A percentile compares a stretch with the other conserved stretches of the same genome.
Conservation (phyloP, 2,797 vertebrate species). For the Momotus momota region DNA sequence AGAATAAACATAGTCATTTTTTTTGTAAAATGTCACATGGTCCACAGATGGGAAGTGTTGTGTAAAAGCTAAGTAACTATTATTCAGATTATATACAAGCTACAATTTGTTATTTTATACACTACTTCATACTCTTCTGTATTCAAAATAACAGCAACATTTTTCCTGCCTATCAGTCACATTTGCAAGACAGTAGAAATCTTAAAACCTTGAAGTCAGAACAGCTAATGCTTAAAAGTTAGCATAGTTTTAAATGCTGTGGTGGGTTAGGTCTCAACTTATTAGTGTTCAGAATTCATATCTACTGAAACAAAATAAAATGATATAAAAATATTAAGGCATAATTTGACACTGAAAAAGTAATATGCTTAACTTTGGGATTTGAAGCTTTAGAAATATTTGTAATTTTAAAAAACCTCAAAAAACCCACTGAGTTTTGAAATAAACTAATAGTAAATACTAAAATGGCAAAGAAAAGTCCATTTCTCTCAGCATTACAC, state of each 20-base stretch:
- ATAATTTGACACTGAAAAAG: not conserved
- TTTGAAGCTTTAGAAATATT: not conserved
- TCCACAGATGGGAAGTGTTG: not conserved
- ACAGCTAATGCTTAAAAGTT: not conserved
- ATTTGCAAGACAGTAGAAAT: not conserved
- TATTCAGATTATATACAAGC: not conserved
- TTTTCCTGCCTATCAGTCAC: not conserved
- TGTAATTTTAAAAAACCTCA: not conserved
- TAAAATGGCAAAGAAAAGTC: not conserved
- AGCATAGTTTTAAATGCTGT: not conserved
- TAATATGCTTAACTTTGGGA: not conserved
- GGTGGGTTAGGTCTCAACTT: not conserved
- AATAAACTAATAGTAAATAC: not conserved
- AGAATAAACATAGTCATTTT: not conserved
- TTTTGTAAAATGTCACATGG: not conserved
- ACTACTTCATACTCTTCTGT: not conserved
- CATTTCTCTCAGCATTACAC: not conserved
- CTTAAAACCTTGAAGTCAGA: not conserved
- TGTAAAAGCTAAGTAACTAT: not conserved
- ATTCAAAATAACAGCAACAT: not conserved
- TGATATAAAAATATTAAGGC: not conserved
- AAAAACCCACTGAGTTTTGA: not conserved
- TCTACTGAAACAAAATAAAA: not conserved
- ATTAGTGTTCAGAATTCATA: not conserved
- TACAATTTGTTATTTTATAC: not conserved